A percentile compares a stretch with the other conserved stretches of the same genome.
phyloP scores from a whole-genome alignment of 2,113 vertebrate species.

The Pyxicephalus adspersus region DNA sequence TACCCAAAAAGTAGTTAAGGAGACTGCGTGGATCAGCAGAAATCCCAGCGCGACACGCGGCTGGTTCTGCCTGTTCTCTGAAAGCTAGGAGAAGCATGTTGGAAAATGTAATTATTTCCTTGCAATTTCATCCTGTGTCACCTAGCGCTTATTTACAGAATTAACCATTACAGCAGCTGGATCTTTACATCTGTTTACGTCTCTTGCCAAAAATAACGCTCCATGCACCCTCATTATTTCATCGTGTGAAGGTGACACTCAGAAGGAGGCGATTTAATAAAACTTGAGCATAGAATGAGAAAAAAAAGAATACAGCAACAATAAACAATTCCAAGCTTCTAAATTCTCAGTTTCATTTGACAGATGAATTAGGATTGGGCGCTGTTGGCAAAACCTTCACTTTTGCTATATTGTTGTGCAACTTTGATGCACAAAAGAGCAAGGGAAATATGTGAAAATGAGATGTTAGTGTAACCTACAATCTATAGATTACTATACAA shows the following conservation, averaged over 20 bases:
- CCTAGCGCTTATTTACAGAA: conserved; percentile 54
- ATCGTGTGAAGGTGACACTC: conserved; percentile 30
- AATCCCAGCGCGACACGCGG: conserved; percentile 53
- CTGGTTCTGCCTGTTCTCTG: conserved; percentile 48
- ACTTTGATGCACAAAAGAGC: no score
- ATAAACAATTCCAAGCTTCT: no score
- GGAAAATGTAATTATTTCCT: conserved; percentile 56
- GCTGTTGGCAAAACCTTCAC: no score
- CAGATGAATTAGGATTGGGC: no score
- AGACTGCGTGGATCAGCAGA: conserved; percentile 57
- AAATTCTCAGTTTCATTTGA: no score
- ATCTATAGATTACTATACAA: no score
- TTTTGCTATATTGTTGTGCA: no score
- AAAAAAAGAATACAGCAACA: no score
- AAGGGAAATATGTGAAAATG: no score
- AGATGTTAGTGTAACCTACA: no score
- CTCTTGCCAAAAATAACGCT: conserved; percentile 13
- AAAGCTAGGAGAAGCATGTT: conserved; percentile 45
- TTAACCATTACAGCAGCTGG: conserved; percentile 38
- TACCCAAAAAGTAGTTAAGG: conserved; percentile 58
- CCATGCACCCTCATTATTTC: background rate
- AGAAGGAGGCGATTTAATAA: no score
- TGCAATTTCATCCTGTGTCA: conserved; percentile 55
- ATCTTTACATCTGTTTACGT: conserved; percentile 37
- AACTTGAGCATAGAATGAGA: no score